These are phyloP conservation scores for Amiota communis DNA, from an alignment of 2,888 invertebrate genomes.

Conservation along the genomic window DNA sequence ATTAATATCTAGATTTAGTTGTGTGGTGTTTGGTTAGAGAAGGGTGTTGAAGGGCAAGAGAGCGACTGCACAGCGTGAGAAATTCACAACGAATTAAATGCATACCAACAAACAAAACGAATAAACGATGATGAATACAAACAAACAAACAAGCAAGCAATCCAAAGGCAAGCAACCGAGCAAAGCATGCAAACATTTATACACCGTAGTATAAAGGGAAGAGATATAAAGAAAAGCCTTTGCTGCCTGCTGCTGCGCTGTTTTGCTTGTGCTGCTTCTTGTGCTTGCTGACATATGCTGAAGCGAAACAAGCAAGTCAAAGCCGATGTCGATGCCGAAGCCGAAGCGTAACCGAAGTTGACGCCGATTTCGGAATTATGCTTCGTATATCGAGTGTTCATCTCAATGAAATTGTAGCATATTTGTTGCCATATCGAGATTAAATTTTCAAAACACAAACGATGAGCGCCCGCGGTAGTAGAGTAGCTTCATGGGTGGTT, in stretches of 20 bases:
- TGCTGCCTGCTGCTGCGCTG: neutral
- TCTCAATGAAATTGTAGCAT: constrained; percentile 71
- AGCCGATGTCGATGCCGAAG: neutral
- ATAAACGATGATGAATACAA: neutral
- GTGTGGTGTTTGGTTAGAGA: neutral
- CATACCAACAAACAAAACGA: constrained; percentile 46
- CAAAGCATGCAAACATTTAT: too few relatives aligned
- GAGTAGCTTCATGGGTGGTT: constrained; percentile 34
- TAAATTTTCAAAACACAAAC: constrained; percentile 69
- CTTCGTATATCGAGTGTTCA: constrained; percentile 63
- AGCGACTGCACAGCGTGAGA: constrained; percentile 55
- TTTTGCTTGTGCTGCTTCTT: neutral
- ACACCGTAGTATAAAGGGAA: too few relatives aligned
- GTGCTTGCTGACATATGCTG: constrained; percentile 1
- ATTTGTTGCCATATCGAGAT: constrained; percentile 70
- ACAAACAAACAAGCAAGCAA: neutral
- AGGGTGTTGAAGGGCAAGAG: neutral
- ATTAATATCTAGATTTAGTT: neutral
- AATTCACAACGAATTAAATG: constrained; percentile 57
- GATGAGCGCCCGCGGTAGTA: constrained; percentile 43
- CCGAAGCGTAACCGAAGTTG: constrained; percentile 33
- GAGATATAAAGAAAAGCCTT: neutral
- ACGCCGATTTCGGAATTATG: constrained; percentile 36
- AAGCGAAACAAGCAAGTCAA: constrained; percentile 1
- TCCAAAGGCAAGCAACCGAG: neutral